Base-by-base conservation (phyloP, 1,140 invertebrate species). In the Sesamia nonagrioides region DNA sequence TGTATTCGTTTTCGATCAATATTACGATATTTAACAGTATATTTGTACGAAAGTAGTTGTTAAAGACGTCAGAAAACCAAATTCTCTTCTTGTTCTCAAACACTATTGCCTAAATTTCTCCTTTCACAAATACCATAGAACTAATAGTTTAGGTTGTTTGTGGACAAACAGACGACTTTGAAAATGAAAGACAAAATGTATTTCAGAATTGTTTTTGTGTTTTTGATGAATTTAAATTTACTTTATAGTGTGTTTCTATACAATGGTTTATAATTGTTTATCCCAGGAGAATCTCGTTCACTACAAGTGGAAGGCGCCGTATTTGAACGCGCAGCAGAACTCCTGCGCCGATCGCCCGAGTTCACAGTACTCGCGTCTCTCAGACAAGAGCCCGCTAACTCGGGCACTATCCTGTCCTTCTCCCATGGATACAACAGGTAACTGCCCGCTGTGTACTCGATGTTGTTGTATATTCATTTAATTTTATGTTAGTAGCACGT, bases 381-480 rank as follows among this genome's bases (percentile, higher is more conserved):
- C 37, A 96, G 96, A 73, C 98, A 98, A 94, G 97, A 98, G 92
- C 96, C 96, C 81, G 96, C 96, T 84, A 98, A 98, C 95, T 97
- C 97, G 66, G 98, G 97, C 89, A 97, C 97, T 72, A 97, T 98
- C 83, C 95, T 98, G 82, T 97, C 97, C 84, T 97, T 98, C 94
- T 97, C 97, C 72, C 96, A 97, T 89, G 97, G 97, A 84, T 96
- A 96, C 92, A 97, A 97, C 95, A 96, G 97, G 96, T 97, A 89
- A n/a, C 52, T 45, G 45, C 54, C 8, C 40, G 56, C 48, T 54
- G 17, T 33, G 35, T 18, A 48, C 42, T 66, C 54, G 27, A 50
- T 50, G 27, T 45, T 78, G 76, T 78, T 45, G 18, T 42, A 48
- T 27, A 42, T 69, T 50, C 5, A 37, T 54, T 66, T 33, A 13